phyloP scores from a whole-genome alignment of 2,888 invertebrate species.

The Drosophila flavopinicola region DNA sequence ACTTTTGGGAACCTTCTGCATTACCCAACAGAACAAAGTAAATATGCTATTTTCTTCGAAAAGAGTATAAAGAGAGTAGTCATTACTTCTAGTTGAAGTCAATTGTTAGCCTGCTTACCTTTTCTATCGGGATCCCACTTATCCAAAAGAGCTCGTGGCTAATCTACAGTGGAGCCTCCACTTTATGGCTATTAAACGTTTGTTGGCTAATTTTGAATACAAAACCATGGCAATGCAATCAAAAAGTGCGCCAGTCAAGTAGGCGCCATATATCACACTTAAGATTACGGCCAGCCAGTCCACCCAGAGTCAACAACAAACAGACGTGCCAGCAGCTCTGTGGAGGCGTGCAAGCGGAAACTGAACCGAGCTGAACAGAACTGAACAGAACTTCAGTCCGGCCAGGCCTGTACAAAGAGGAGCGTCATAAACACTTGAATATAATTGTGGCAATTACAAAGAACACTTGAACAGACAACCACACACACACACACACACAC shows the following conservation, averaged over 20 bases:
- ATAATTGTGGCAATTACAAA: conserved; percentile 67
- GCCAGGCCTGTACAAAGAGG: conserved; percentile 13
- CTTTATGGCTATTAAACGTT: conserved; percentile 38
- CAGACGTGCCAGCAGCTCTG: conserved; percentile 14
- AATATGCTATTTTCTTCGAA: too few species aligned
- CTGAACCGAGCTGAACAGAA: too few species aligned
- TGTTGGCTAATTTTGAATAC: conserved; percentile 38
- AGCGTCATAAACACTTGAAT: conserved; percentile 59
- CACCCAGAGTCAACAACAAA: conserved; percentile 16
- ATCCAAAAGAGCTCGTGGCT: not conserved
- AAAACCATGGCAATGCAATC: conserved; percentile 45
- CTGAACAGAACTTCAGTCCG: conserved; percentile 10
- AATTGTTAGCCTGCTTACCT: not conserved
- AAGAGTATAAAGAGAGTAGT: too few species aligned
- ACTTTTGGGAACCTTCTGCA: too few species aligned
- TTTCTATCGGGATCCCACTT: not conserved
- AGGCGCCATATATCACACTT: conserved; percentile 51
- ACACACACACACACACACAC: not conserved
- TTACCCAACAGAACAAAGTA: too few species aligned
- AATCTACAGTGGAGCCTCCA: conserved; percentile 16
- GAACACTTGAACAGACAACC: conserved; percentile 29
- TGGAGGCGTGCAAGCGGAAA: conserved; percentile 7
- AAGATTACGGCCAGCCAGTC: conserved; percentile 43
- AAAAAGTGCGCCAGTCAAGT: conserved; percentile 41
- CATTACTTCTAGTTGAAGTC: too few species aligned